A percentile compares a stretch with the other conserved stretches of the same genome.
These are phyloP conservation scores for Nesoenas mayeri DNA, from an alignment of 2,113 vertebrate genomes.

Conservation along the genomic window DNA sequence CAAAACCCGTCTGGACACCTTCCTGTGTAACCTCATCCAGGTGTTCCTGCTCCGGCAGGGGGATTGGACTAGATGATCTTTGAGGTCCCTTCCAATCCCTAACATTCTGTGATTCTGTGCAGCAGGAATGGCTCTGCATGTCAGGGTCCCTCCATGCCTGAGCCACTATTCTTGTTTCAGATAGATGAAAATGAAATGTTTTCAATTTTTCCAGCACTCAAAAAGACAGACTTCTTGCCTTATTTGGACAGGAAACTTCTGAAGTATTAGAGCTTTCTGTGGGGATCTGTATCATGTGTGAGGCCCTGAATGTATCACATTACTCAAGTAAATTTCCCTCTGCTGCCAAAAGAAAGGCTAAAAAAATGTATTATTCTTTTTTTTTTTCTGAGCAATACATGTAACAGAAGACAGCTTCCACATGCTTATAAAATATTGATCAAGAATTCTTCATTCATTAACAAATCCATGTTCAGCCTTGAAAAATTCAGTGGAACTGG, in stretches of 20 bases:
- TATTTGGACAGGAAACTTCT: slow-evolving; percentile 14
- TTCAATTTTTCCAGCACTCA: background rate
- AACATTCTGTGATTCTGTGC: background rate
- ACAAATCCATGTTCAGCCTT: background rate
- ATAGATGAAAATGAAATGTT: background rate
- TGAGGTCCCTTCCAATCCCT: too few species aligned
- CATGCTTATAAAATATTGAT: background rate
- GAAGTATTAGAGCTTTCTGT: background rate
- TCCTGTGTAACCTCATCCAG: too few species aligned
- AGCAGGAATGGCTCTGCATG: fast-evolving
- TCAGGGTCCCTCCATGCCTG: background rate
- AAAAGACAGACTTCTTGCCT: background rate
- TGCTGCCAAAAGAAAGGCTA: background rate
- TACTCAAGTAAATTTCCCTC: background rate
- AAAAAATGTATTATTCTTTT: background rate
- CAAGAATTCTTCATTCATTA: background rate
- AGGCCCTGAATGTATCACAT: background rate
- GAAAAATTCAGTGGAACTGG: background rate
- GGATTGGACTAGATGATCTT: too few species aligned
- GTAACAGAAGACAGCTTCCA: background rate
- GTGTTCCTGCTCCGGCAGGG: too few species aligned
- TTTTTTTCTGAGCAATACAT: background rate
- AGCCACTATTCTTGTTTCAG: background rate
- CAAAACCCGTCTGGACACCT: too few species aligned
- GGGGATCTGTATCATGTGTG: background rate